These are phyloP conservation scores for Quadroppia sp. DNA, from an alignment of 2,888 invertebrate species.

Conservation along the genomic window DNA sequence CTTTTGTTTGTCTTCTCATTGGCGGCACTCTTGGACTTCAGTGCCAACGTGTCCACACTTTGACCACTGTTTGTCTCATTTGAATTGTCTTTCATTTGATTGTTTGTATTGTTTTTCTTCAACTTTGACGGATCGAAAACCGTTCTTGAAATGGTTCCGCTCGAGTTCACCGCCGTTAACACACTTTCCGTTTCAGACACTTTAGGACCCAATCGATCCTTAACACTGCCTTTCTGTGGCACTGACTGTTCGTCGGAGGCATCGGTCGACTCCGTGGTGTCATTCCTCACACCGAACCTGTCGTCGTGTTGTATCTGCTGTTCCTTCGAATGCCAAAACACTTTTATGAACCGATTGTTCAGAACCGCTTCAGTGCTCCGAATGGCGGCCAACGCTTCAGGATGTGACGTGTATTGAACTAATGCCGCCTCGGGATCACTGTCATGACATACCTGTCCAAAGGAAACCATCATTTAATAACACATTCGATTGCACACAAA, in stretches of 20 bases:
- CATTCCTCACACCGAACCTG: background rate
- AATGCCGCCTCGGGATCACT: conserved; percentile 90
- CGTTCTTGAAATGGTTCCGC: conserved; percentile 56
- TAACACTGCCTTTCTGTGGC: too few relatives aligned
- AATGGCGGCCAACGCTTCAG: conserved; percentile 90
- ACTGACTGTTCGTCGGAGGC: background rate
- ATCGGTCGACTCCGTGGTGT: background rate
- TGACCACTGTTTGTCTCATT: background rate
- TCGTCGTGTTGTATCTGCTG: conserved; percentile 25
- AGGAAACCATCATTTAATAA: conserved; percentile 28
- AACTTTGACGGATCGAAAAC: conserved; percentile 56
- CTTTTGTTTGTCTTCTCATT: background rate
- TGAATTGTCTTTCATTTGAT: background rate
- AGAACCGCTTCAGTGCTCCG: conserved; percentile 93
- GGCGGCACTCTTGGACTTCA: background rate
- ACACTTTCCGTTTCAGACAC: conserved; percentile 39
- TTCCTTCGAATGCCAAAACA: conserved; percentile 68
- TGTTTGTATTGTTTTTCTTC: conserved; percentile 49
- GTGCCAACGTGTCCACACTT: background rate
- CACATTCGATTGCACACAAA: conserved; percentile 37
- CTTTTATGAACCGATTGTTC: conserved; percentile 95
- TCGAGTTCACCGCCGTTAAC: conserved; percentile 22
- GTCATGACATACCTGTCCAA: conserved; percentile 57
- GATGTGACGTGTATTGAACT: conserved; percentile 81
- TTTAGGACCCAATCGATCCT: conserved; percentile 57